phyloP scores from a whole-genome alignment of 2,113 vertebrate species.

The Myocastor coypus region DNA sequence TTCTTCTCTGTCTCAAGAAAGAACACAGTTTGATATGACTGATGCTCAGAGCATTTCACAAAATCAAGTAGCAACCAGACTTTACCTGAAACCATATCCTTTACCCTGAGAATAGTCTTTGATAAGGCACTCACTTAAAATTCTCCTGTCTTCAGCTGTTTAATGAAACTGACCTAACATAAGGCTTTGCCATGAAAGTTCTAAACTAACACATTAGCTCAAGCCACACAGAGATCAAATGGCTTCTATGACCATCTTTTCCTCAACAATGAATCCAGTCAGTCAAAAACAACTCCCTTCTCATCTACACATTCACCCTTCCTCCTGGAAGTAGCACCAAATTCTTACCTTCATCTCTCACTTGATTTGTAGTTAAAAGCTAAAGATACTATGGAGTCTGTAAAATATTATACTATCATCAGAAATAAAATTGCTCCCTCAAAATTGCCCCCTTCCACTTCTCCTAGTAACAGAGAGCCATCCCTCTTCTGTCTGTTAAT shows the following conservation, averaged over 20 bases:
- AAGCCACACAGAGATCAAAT: not conserved
- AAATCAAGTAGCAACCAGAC: not conserved
- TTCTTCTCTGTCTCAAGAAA: not conserved
- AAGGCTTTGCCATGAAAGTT: not conserved
- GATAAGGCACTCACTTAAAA: not conserved
- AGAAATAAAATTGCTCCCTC: not conserved
- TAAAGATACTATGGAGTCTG: constrained; percentile 53
- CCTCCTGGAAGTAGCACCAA: not conserved
- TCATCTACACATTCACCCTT: not conserved
- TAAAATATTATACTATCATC: not conserved
- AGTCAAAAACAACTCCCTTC: not conserved
- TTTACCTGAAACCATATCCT: not conserved
- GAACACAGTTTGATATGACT: not conserved
- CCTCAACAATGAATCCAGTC: not conserved
- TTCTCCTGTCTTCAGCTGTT: not conserved
- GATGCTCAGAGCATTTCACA: not conserved
- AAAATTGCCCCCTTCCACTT: constrained; percentile 3
- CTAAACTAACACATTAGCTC: not conserved
- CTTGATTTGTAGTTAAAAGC: not conserved
- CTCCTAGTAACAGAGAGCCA: constrained; percentile 17
- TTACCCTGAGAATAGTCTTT: not conserved
- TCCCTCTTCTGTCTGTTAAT: not conserved
- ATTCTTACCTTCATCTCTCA: not conserved
- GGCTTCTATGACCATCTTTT: not conserved
- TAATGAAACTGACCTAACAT: not conserved